Evolutionary conservation across 2,797 vertebrate genomes (phyloP).

Genomic region (Chelidonichthys spinosus): DNA sequence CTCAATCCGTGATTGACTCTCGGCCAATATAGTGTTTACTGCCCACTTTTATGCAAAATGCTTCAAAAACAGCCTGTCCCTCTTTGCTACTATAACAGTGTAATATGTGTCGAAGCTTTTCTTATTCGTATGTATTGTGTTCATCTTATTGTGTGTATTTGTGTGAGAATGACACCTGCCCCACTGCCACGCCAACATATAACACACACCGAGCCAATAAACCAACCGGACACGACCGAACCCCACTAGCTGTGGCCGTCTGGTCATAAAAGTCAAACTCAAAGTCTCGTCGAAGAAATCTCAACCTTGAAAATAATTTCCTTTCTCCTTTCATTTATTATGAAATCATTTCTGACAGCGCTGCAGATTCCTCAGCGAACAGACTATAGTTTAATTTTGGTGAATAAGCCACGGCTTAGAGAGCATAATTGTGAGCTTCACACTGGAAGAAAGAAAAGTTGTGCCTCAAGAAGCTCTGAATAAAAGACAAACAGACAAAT

Average conservation of each 20-base stretch:
- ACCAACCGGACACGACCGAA: slow-evolving; percentile 3
- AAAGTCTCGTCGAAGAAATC: slow-evolving; percentile 19
- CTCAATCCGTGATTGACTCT: slow-evolving; percentile 27
- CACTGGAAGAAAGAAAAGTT: slow-evolving; percentile 34
- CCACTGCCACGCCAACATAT: slow-evolving; percentile 6
- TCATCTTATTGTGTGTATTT: slow-evolving; percentile 12
- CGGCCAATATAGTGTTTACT: background rate
- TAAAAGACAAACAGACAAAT: slow-evolving; percentile 50
- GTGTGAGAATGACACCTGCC: background rate
- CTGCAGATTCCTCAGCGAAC: slow-evolving; percentile 43
- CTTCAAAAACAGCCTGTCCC: slow-evolving; percentile 12
- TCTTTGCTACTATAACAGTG: slow-evolving; percentile 2
- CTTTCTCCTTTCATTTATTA: slow-evolving; percentile 47
- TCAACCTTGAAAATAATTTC: slow-evolving; percentile 47
- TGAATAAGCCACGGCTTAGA: slow-evolving; percentile 40
- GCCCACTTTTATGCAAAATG: background rate
- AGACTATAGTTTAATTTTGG: slow-evolving; percentile 47
- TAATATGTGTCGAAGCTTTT: slow-evolving; percentile 16
- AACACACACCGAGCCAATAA: slow-evolving; percentile 1
- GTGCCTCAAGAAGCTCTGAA: slow-evolving; percentile 38
- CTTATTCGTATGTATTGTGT: background rate
- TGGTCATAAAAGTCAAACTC: slow-evolving; percentile 26
- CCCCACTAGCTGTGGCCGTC: background rate
- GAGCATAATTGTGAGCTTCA: slow-evolving; percentile 48
- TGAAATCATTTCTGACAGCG: slow-evolving; percentile 42